Base-by-base conservation (phyloP, 1,140 invertebrate species). In the Asobara japonica region DNA sequence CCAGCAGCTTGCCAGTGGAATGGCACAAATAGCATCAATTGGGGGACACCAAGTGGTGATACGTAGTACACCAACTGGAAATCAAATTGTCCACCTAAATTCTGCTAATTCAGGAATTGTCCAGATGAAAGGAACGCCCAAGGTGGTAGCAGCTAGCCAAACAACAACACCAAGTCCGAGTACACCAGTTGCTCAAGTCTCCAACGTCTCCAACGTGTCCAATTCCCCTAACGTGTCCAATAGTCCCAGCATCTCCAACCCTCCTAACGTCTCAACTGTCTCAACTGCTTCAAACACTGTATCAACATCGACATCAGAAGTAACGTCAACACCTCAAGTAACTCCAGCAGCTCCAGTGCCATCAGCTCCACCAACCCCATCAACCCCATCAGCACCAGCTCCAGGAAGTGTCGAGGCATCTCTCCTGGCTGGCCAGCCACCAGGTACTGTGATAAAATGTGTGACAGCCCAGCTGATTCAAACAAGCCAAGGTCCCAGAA, bases 401-500 rank as follows among this genome's bases (percentile, higher is more conserved):
- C 83, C 79, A 51, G 90, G 88, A 77, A 90, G 88, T 3, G 90
- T 93, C 64, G 93, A 94, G 73, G 92, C 93, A 68, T 89, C 90
- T n/a, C 84, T 95, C 1, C 80, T 95, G 2, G 90, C 89, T 0
- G 93, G 92, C 10, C 94, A 95, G 81, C 94, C 94, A 7, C 92
- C 93, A 0, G 94, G 94, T n/a, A 95, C 94, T 0, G 89, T 95
- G 0, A 94, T 95, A n/a, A 95, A 94, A 84, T 94, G 93, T 74
- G 94, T 95, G 0, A 95, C 94, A 0, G 94, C 94, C 0, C 88
- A 93, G 83, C 93, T 96, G 11, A 93, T 95, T 77, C 93, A 94
- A 82, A 95, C 94, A 0, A 90, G 90, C 33, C 92, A 94, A 76
- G 94, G 94, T 0, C 94, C 94, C 2, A 89, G 94, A 69, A 96